Percentiles rank a stretch among this genome's conserved stretches.
phyloP scores from a whole-genome alignment of 2,888 invertebrate species.

The Limnephilus marmoratus region DNA sequence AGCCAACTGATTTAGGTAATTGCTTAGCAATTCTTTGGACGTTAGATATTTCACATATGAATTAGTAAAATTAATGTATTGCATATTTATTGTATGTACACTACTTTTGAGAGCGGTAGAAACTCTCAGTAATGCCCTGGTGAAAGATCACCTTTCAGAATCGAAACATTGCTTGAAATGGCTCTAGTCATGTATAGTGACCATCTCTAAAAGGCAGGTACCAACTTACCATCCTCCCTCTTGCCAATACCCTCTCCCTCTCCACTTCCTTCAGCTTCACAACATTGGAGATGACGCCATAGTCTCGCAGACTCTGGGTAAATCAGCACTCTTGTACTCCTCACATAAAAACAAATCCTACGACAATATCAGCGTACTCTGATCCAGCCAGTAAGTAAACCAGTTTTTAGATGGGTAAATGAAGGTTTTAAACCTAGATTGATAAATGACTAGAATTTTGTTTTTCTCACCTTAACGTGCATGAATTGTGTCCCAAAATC shows the following conservation, averaged over 20 bases:
- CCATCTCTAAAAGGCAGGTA: not conserved
- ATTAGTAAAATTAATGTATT: not conserved
- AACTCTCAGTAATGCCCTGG: not conserved
- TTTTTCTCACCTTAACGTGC: conserved; percentile 82
- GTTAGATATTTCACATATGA: not conserved
- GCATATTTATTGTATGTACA: too few species aligned
- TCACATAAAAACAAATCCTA: not conserved
- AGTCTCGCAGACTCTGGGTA: not conserved
- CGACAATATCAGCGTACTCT: not conserved
- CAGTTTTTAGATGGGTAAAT: not conserved
- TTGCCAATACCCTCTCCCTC: not conserved
- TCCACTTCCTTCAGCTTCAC: not conserved
- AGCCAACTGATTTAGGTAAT: too few species aligned
- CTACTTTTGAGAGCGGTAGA: not conserved
- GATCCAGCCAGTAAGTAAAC: not conserved
- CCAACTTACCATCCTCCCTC: not conserved
- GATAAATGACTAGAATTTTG: not conserved
- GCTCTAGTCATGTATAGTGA: not conserved
- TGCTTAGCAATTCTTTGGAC: not conserved
- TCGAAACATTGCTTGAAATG: not conserved
- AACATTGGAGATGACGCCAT: not conserved
- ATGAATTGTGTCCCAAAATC: conserved; percentile 94
- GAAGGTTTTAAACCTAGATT: not conserved
- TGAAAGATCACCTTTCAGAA: too few species aligned
- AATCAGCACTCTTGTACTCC: not conserved